phyloP scores from a whole-genome alignment of 1,140 invertebrate species.

The Radopholus similis region DNA sequence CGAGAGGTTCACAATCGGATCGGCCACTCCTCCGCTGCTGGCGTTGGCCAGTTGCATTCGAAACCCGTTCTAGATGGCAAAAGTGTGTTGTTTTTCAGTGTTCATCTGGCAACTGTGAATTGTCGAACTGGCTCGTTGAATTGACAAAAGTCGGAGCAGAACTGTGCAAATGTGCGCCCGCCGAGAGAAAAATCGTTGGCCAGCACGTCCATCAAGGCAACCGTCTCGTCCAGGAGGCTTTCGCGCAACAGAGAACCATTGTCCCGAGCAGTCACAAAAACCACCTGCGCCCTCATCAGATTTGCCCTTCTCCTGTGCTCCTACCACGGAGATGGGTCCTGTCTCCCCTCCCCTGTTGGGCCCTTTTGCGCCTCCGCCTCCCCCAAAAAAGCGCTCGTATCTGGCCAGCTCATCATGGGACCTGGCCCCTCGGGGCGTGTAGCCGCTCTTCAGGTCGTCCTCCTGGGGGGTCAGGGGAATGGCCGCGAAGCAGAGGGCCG shows the following conservation, averaged over 20 bases:
- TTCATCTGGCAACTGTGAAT: constrained; percentile 23
- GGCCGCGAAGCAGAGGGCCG: constrained; percentile 25
- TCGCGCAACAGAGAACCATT: constrained; percentile 20
- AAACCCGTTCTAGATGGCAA: background rate
- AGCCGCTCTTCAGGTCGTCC: constrained; percentile 41
- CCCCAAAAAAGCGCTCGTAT: constrained; percentile 15
- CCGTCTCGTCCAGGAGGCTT: constrained; percentile 28
- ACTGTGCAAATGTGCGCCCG: constrained; percentile 27
- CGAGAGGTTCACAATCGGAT: constrained; percentile 16
- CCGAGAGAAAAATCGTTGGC: constrained; percentile 22
- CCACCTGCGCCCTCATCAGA: constrained; percentile 8
- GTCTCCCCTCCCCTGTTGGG: background rate
- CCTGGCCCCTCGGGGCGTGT: constrained; percentile 32
- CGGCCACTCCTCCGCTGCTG: background rate
- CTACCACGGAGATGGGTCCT: background rate
- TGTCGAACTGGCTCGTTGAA: constrained; percentile 38
- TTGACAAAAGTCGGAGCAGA: constrained; percentile 40
- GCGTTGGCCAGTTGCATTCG: too few species aligned
- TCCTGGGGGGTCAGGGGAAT: constrained; percentile 39
- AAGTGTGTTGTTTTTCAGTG: background rate
- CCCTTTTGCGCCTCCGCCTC: background rate
- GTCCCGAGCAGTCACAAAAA: constrained; percentile 30
- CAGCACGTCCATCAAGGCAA: constrained; percentile 24
- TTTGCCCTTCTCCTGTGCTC: background rate
- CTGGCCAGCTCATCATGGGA: constrained; percentile 17